A percentile compares a stretch with the other conserved stretches of the same genome.
phyloP scores from a whole-genome alignment of 2,113 vertebrate species.

The Clarias batrachus region DNA sequence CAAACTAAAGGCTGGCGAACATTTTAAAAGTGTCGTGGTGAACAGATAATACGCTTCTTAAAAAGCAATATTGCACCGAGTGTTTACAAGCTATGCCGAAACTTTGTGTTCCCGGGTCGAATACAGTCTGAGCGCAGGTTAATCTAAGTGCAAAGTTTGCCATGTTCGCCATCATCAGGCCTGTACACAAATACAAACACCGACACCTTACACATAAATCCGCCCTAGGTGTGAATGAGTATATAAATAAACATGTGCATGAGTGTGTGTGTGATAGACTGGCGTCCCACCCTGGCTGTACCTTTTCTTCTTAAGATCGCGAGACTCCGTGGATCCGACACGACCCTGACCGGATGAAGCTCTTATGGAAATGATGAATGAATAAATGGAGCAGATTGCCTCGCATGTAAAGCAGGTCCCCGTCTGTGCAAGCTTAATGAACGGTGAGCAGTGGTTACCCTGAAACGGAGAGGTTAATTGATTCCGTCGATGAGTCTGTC shows the following conservation, averaged over 20 bases:
- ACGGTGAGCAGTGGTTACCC: neutral
- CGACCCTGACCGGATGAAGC: neutral
- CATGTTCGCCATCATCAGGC: neutral
- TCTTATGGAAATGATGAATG: neutral
- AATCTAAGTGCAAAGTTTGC: neutral
- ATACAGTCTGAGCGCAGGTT: neutral
- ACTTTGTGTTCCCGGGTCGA: neutral
- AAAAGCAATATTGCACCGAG: neutral
- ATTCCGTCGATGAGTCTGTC: neutral
- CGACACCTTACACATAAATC: too few relatives aligned
- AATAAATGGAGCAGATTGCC: too few relatives aligned
- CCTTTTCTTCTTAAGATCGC: neutral
- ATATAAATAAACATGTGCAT: neutral
- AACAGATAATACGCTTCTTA: too few relatives aligned
- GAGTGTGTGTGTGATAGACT: neutral
- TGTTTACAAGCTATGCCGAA: neutral
- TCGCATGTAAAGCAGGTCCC: neutral
- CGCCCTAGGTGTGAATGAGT: neutral
- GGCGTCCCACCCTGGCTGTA: neutral
- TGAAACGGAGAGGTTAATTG: neutral
- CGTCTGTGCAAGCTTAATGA: neutral
- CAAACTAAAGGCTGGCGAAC: neutral
- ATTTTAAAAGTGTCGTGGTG: neutral
- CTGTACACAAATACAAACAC: neutral
- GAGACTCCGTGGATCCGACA: neutral